Conservation (phyloP, 1,140 invertebrate genomes). For the Drosophila pachea region DNA sequence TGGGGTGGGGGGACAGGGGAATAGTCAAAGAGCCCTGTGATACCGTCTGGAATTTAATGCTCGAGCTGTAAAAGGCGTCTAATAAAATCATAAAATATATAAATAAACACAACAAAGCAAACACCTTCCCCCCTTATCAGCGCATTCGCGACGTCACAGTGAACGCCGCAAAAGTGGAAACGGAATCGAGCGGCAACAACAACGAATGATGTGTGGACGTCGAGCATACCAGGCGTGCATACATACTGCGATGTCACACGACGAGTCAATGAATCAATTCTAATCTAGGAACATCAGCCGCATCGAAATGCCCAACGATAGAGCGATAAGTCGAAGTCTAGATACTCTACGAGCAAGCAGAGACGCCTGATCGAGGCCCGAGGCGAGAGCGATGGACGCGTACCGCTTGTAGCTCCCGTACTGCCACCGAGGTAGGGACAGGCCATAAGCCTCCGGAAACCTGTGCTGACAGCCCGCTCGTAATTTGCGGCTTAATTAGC, state of each 20-base stretch:
- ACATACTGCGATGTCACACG: too few species aligned
- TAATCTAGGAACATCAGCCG: not conserved
- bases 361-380: too few species aligned
- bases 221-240: too few species aligned
- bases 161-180: slow-evolving; percentile 1
- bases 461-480: slow-evolving; percentile 51
- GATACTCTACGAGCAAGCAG: too few species aligned
- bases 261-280: not conserved
- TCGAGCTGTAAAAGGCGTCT: slow-evolving; percentile 31
- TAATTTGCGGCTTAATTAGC: slow-evolving; percentile 71
- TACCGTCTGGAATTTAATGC: slow-evolving; percentile 32
- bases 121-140: slow-evolving; percentile 26
- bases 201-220: too few species aligned
- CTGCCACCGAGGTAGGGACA: slow-evolving; percentile 28
- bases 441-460: slow-evolving; percentile 30
- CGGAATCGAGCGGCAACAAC: slow-evolving; percentile 6
- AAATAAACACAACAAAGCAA: slow-evolving; percentile 17
- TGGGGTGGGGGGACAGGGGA: too few species aligned
- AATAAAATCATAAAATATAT: slow-evolving; percentile 31
- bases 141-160: slow-evolving; percentile 4
- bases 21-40: too few species aligned
- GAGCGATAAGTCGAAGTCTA: too few species aligned
- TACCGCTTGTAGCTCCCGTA: not conserved
- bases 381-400: too few species aligned
- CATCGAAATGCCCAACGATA: too few species aligned